Evolutionary conservation across 2,888 invertebrate species (phyloP).

Genomic region (Napeogenes sylphis): DNA sequence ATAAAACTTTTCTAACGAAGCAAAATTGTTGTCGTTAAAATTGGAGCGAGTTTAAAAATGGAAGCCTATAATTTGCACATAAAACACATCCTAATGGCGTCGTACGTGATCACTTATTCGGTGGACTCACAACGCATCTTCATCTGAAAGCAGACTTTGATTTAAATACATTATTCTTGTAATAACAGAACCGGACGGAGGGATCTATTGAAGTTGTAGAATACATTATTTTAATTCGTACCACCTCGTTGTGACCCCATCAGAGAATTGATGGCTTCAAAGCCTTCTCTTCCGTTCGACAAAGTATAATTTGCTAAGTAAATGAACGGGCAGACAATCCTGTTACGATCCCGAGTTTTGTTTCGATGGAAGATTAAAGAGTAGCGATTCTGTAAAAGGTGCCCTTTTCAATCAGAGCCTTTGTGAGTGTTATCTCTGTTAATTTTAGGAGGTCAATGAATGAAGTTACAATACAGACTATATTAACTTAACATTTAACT

Average conservation of each 20-base stretch:
- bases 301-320: slow-evolving; percentile 78
- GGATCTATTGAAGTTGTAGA: slow-evolving; percentile 74
- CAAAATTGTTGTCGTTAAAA: slow-evolving; percentile 58
- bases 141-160: slow-evolving; percentile 74
- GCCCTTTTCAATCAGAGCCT: slow-evolving; percentile 62
- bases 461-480: slow-evolving; percentile 56
- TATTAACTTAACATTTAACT: slow-evolving; percentile 29
- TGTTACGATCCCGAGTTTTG: slow-evolving; percentile 71
- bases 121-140: slow-evolving; percentile 68
- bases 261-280: slow-evolving; percentile 76
- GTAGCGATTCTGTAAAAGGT: slow-evolving; percentile 66
- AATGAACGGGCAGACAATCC: slow-evolving; percentile 76
- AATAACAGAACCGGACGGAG: slow-evolving; percentile 74
- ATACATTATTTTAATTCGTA: slow-evolving; percentile 77
- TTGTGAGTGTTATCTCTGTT: slow-evolving; percentile 70
- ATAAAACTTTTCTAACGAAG: slow-evolving; percentile 70
- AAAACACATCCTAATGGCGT: slow-evolving; percentile 74
- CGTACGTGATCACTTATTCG: slow-evolving; percentile 76
- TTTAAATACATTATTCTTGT: slow-evolving; percentile 78
- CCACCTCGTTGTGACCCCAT: slow-evolving; percentile 77
- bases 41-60: slow-evolving; percentile 69
- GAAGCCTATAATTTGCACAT: slow-evolving; percentile 76
- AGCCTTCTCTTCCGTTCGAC: slow-evolving; percentile 75
- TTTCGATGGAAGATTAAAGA: slow-evolving; percentile 75
- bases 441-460: slow-evolving; percentile 72